Base-by-base conservation (phyloP, 2,888 invertebrate genomes). In the Ormyrus labotus region DNA sequence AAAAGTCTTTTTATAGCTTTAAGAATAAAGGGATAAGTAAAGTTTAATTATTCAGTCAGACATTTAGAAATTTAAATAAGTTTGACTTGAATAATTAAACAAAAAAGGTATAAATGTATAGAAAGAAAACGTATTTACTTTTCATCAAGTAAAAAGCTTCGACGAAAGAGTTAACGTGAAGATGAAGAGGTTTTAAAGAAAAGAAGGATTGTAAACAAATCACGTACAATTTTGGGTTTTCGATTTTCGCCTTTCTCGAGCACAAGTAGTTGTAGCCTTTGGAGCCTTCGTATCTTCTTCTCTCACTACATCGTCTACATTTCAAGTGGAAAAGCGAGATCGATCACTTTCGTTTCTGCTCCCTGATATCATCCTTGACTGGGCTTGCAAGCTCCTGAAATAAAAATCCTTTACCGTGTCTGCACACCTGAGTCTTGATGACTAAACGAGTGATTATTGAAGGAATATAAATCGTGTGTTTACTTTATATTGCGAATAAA, bases 301-400 rank as follows among this genome's bases (percentile, higher is more conserved):
- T 8, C 10, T 69, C 51, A 13, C 45, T 51, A 19, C 13, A 51
- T 64, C 13, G 61, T 55, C 13, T 65, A 34, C 48, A 11, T 74
- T 75, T 75, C 58, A 53, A 78, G 58, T 48, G 47, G 48, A 65
- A 80, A 60, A 58, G 61, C 19, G 58, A 74, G 70, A 74, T 80
- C 70, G 65, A 74, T 74, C 65, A 74, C 73, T 71, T 71, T 78
- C 57, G 5, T 50, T 71, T 19, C 71, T 47, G 9, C 4, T 34
- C 11, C 48, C 19, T n/a, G 53, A 67, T 72, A 72, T 60, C 45
- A 58, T 53, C 53, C 53, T 60, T 72, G 61, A 68, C 72, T 7
- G 4, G 5, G 34, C 68, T 19, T 55, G n/a, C 8, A 13, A 47
- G 48, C 47, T 71, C 9, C n/a, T 13, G 5, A 69, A 76, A 70